Conservation (phyloP, 2,888 invertebrate genomes). For the Rambutsinella grinnellia region DNA sequence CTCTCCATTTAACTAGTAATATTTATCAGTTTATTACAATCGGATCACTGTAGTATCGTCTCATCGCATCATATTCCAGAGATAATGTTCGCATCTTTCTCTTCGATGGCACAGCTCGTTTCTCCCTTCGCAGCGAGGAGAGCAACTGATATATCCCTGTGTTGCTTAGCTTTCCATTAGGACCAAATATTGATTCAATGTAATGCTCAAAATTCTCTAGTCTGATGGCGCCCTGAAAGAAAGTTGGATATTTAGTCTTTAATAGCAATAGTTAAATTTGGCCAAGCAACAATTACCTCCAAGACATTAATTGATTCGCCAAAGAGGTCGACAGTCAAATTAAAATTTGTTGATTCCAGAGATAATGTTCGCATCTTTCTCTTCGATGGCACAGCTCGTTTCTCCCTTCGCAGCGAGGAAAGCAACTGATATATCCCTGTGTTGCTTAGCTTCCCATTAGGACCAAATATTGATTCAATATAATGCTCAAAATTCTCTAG, state of each 20-base stretch:
- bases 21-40: slow-evolving; percentile 62
- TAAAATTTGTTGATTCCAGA: slow-evolving; percentile 73
- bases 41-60: slow-evolving; percentile 65
- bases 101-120: slow-evolving; percentile 64
- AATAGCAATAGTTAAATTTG: background rate
- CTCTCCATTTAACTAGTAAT: too few species aligned
- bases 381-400: slow-evolving; percentile 62
- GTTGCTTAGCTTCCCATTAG: slow-evolving; percentile 78
- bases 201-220: slow-evolving; percentile 90
- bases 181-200: slow-evolving; percentile 86
- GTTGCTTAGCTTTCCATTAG: slow-evolving; percentile 78
- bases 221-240: slow-evolving; percentile 73
- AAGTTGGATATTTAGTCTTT: background rate
- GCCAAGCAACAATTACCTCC: slow-evolving; percentile 73
- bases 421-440: slow-evolving; percentile 36
- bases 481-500: slow-evolving; percentile 90
- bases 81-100: slow-evolving; percentile 62
- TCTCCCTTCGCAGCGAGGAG: slow-evolving; percentile 58
- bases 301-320: slow-evolving; percentile 91
- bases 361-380: slow-evolving; percentile 62
- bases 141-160: slow-evolving; percentile 36
- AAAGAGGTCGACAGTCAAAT: slow-evolving; percentile 87
- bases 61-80: slow-evolving; percentile 62
- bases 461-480: slow-evolving; percentile 86
- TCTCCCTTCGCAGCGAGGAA: slow-evolving; percentile 58